Conservation (phyloP, 2,113 vertebrate species). For the Apodemus sylvaticus region DNA sequence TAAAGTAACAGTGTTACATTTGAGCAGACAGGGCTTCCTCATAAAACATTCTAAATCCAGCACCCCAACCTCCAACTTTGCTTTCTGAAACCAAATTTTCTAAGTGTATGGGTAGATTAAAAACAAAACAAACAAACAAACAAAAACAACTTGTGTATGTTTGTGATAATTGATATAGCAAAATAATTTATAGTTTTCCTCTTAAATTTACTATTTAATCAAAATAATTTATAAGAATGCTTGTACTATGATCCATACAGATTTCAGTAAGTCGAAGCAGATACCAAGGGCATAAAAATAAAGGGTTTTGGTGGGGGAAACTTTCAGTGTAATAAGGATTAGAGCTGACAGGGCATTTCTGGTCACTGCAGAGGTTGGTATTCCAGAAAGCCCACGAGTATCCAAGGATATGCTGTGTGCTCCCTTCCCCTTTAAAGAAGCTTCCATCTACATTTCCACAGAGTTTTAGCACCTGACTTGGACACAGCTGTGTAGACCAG, state of each 20-base stretch:
- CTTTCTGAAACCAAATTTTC: constrained; percentile 2
- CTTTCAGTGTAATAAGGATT: neutral
- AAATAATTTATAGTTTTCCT: neutral
- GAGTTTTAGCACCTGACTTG: neutral
- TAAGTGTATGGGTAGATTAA: neutral
- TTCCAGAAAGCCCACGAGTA: neutral
- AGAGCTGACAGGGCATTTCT: neutral
- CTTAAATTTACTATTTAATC: constrained; percentile 14
- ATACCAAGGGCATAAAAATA: neutral
- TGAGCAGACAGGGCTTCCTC: neutral
- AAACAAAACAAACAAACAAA: neutral
- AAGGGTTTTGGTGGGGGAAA: neutral
- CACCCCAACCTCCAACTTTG: neutral
- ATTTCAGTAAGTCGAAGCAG: neutral
- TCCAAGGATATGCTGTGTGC: neutral
- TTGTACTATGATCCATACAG: neutral
- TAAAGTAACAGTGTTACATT: neutral
- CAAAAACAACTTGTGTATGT: neutral
- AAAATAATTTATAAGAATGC: constrained; percentile 7
- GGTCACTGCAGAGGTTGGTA: neutral
- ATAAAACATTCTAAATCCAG: neutral
- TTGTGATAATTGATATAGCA: neutral
- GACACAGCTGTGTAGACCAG: neutral
- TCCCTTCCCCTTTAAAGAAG: neutral
- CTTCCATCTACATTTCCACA: neutral